Base-by-base conservation (phyloP, 2,888 invertebrate genomes). In the Drosophila eohydei region DNA sequence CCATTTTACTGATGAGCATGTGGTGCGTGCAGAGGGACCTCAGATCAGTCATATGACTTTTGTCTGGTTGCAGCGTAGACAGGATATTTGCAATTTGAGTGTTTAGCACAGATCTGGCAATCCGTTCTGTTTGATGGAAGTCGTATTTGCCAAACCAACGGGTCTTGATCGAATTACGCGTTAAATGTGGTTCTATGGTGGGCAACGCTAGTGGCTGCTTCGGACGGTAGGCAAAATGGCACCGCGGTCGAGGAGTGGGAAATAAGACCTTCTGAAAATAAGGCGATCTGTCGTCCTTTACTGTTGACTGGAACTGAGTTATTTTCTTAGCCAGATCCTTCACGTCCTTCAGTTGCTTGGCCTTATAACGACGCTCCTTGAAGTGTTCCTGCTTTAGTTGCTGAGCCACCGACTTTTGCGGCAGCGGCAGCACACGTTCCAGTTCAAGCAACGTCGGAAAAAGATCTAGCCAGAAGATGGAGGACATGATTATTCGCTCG, bases 381-480 rank as follows among this genome's bases (percentile, higher is more conserved):
- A 43, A 14, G 4, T 41, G 59, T 0, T 67, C 52, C 14, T 61
- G 26, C 4, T 72, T 65, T 4, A 12, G 16, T 11, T 70, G 60
- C 1, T 71, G 61, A 30, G 51, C 50, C 9, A 52, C 57, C 11
- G 86, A 59, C 2, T 34, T 52, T 30, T 86, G 66, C 2, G 81
- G 81, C 21, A 79, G 70, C 4, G 93, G 93, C 7, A 93, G 70
- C 58, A 92, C 68, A 48, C 80, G 90, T 60, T 93, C 92, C 44
- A 93, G 74, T 60, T 91, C 91, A 6, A 83, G 67, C 14, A 93
- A 62, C 0, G 93, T 92, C 8, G 92, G 85, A 43, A 87, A 56
- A 51, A 91, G 88, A 60, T 93, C 93, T 59, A 93, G 68, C 66
- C 91, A 91, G 34, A 89, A 86, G 5, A 93, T 92, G 5, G 81